Conservation (phyloP, 2,888 invertebrate species). For the Nomada ruficornis region DNA sequence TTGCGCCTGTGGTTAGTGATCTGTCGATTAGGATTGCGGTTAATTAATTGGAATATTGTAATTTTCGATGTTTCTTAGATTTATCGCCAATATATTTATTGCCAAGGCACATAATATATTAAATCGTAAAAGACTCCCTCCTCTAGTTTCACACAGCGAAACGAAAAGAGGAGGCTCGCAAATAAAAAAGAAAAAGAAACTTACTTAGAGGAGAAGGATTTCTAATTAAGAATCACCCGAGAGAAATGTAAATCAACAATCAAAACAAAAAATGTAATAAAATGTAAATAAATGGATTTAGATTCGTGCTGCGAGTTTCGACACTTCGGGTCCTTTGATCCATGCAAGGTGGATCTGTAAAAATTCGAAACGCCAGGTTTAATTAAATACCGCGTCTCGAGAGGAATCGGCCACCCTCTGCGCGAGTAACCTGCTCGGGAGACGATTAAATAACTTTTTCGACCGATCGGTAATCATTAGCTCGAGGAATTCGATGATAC, state of each 20-base stretch:
- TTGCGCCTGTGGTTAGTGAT: too few relatives aligned
- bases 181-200: too few relatives aligned
- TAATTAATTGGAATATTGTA: too few relatives aligned
- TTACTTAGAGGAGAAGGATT: not conserved
- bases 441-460: conserved; percentile 52
- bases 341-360: conserved; percentile 31
- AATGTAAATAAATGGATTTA: not conserved
- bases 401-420: conserved; percentile 23
- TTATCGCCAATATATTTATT: too few relatives aligned
- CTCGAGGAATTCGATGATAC: conserved; percentile 34
- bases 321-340: conserved; percentile 50
- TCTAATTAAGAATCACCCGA: conserved; percentile 26
- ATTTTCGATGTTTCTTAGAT: too few relatives aligned
- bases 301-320: conserved; percentile 23
- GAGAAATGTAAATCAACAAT: conserved; percentile 11
- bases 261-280: too few relatives aligned
- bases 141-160: too few relatives aligned
- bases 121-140: too few relatives aligned
- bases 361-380: conserved; percentile 38
- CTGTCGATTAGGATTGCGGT: too few relatives aligned
- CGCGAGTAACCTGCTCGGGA: not conserved
- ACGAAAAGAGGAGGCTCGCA: too few relatives aligned
- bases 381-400: conserved; percentile 51
- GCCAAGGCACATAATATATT: too few relatives aligned
- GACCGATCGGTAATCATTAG: conserved; percentile 35